Evolutionary conservation across 2,113 vertebrate species (phyloP).

Genomic region (Megaptera novaeangliae): DNA sequence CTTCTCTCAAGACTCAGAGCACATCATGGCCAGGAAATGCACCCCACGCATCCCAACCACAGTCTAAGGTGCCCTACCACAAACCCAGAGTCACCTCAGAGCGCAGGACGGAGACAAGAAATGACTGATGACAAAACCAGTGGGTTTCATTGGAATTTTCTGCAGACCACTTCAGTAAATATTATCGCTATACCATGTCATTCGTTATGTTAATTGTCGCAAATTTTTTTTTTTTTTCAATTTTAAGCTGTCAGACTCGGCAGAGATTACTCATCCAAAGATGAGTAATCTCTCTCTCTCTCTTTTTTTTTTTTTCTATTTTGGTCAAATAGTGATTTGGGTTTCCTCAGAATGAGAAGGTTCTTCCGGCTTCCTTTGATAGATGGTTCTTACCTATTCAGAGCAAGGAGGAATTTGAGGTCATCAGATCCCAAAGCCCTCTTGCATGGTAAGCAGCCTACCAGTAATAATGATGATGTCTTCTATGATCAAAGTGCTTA

Average conservation of each 20-base stretch:
- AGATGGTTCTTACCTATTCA: not conserved
- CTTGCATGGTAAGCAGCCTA: not conserved
- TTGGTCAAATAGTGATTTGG: constrained; percentile 37
- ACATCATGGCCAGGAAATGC: not conserved
- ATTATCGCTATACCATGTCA: not conserved
- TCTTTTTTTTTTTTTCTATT: not conserved
- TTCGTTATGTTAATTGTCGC: not conserved
- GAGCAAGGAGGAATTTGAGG: not conserved
- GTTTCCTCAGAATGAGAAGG: constrained; percentile 19
- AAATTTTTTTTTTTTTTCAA: not conserved
- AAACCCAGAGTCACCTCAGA: not conserved
- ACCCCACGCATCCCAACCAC: not conserved
- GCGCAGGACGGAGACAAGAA: not conserved
- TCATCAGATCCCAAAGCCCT: not conserved
- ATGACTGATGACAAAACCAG: not conserved
- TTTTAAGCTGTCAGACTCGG: not conserved
- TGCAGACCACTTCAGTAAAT: not conserved
- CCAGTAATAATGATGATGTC: not conserved
- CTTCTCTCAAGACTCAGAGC: not conserved
- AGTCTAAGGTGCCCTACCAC: too few species aligned
- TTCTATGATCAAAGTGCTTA: not conserved
- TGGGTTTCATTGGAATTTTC: not conserved
- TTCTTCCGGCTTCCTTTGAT: not conserved
- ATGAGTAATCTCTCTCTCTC: not conserved
- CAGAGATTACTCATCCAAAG: constrained; percentile 38